Evolutionary conservation across 2,113 vertebrate genomes (phyloP), one percentile per base, ranked within the genome.

Genomic region (Uria lomvia): DNA sequence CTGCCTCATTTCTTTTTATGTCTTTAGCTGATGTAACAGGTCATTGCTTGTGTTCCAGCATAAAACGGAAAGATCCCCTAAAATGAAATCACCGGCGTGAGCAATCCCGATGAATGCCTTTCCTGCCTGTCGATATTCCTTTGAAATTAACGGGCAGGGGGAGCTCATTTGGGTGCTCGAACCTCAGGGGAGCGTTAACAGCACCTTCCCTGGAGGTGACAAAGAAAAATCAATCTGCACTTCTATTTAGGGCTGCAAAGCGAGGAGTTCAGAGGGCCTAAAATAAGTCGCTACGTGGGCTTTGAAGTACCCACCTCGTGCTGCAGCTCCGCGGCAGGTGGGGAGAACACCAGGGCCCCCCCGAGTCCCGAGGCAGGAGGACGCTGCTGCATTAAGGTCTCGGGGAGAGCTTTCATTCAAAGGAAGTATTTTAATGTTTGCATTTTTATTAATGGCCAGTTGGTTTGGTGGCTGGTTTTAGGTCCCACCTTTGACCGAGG

Each of bases 241-340:
- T 12, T 80, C 49, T 12, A 2, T 29, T 34, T 15, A 5, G 47
- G 40, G 66, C 65, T 90, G 77, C 83, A 53, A 70, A 77, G 79
- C 15, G 17, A 14, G 4, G 20, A 24, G 16, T 1, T 42, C 53
- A 50, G 45, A 26, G 43, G 0, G 16, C 40, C 74, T 52, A 26
- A 43, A 59, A 15, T 1, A 30, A 36, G 38, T 24, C 49, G 21
- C 32, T 49, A 2, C 0, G 0, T 2, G 4, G 15, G 34, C n/a
- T 30, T 43, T 55, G 75, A 13, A 18, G 60, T 3, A 5, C 10
- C 60, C 32, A n/a, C 50, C 63, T n/a, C 1, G 23, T 3, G 55
- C 34, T 30, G 42, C 4, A 23, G 5, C 34, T 32, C 50, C 17
- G 14, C 2, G 5, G 89, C 23, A 11, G 23, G 49, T 9, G 38